Conservation (phyloP, 2,113 vertebrate species). For the Melanerpes aurifrons region DNA sequence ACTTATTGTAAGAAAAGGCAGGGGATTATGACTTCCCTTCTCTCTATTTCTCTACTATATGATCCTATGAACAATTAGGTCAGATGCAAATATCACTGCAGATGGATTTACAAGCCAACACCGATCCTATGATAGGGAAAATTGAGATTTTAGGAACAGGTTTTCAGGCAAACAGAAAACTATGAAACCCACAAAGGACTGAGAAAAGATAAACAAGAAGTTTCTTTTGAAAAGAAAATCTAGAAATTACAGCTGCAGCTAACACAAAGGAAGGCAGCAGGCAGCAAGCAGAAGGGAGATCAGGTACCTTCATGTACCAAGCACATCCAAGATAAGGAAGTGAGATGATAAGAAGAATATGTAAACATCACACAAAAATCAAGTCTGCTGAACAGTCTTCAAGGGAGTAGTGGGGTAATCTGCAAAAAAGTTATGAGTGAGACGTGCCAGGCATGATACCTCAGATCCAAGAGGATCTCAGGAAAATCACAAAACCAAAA, state of each 20-base stretch:
- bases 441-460: background rate
- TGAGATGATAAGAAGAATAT: conserved; percentile 54
- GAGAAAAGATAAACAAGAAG: background rate
- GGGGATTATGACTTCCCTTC: background rate
- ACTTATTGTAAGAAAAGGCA: background rate
- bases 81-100: background rate
- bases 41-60: background rate
- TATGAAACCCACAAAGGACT: background rate
- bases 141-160: background rate
- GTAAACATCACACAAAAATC: conserved; percentile 48
- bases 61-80: background rate
- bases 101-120: background rate
- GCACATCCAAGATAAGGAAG: conserved; percentile 36
- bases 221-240: background rate
- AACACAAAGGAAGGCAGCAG: background rate
- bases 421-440: background rate
- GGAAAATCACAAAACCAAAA: too few relatives aligned
- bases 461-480: background rate
- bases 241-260: background rate
- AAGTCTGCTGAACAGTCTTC: background rate
- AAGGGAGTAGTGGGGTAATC: background rate
- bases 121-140: background rate
- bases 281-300: background rate
- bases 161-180: background rate
- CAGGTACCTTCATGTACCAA: conserved; percentile 19